A percentile compares a stretch with the other conserved stretches of the same genome.
These are phyloP conservation scores for Cephalopterus ornatus DNA, from an alignment of 2,113 vertebrate genomes.

Conservation along the genomic window DNA sequence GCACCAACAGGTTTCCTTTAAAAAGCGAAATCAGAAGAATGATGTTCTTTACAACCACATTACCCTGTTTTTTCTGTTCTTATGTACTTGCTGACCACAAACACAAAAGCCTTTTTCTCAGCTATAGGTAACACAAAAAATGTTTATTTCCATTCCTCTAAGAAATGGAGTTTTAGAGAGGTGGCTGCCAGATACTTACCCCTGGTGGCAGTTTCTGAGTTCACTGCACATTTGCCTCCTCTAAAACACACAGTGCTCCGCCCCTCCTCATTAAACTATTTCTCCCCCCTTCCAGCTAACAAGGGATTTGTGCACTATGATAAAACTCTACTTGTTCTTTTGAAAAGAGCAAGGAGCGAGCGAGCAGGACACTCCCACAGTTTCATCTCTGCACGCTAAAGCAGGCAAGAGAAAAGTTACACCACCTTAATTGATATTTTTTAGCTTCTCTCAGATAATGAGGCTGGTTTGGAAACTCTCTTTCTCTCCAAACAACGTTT, in stretches of 20 bases:
- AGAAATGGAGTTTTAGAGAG: background rate
- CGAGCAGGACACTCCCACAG: slow-evolving; percentile 66
- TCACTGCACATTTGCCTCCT: background rate
- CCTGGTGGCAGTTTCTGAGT: background rate
- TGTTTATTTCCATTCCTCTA: background rate
- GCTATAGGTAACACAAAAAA: rapidly evolving
- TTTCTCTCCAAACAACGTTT: slow-evolving; percentile 50
- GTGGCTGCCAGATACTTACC: background rate
- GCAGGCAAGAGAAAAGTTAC: slow-evolving; percentile 75
- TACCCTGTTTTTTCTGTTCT: background rate
- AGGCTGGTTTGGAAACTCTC: slow-evolving; percentile 72
- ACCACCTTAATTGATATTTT: slow-evolving; percentile 82
- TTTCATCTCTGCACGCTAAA: slow-evolving; percentile 80
- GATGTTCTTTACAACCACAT: background rate
- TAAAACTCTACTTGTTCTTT: slow-evolving; percentile 47
- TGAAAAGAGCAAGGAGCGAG: slow-evolving; percentile 42
- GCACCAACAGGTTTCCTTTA: background rate
- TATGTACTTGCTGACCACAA: background rate
- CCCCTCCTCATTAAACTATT: slow-evolving; percentile 63
- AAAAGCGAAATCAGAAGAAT: background rate
- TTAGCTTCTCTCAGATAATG: slow-evolving; percentile 76
- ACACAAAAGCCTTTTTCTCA: background rate
- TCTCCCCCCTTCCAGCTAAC: slow-evolving; percentile 66
- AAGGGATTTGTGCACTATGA: slow-evolving; percentile 45
- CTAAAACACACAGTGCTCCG: slow-evolving; percentile 24